phyloP scores from a whole-genome alignment of 2,888 invertebrate genomes.

The Hyposoter dolosus region DNA sequence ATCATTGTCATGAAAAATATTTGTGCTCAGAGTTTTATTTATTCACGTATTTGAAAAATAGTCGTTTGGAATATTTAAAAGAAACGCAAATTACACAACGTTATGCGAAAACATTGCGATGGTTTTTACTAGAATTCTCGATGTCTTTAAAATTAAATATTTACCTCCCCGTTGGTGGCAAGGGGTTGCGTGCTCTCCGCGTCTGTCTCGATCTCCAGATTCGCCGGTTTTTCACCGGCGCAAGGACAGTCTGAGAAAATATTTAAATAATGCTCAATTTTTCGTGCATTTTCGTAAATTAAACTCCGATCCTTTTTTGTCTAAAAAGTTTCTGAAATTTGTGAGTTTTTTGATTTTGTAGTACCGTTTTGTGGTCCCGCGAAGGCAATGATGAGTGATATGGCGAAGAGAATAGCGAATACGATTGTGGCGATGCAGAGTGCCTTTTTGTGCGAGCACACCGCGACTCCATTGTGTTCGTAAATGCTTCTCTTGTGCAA shows the following conservation, averaged over 20 bases:
- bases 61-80: background rate
- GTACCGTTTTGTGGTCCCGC: constrained; percentile 94
- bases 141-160: background rate
- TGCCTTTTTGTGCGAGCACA: constrained; percentile 94
- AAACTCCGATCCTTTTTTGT: background rate
- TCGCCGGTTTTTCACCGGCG: constrained; percentile 88
- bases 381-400: constrained; percentile 95
- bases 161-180: constrained; percentile 88
- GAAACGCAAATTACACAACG: background rate
- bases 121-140: background rate
- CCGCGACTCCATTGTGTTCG: constrained; percentile 92
- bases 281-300: constrained; percentile 27
- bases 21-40: background rate
- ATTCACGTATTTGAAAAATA: background rate
- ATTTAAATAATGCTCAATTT: constrained; percentile 20
- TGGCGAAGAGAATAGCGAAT: constrained; percentile 92
- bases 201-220: constrained; percentile 88
- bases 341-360: background rate
- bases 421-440: constrained; percentile 92
- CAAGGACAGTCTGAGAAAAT: constrained; percentile 88
- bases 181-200: constrained; percentile 89
- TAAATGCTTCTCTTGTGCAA: constrained; percentile 89
- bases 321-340: constrained; percentile 1
- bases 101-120: background rate
- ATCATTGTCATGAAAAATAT: background rate